Conservation (phyloP, 2,113 vertebrate species). For the Oceanodroma tethys region DNA sequence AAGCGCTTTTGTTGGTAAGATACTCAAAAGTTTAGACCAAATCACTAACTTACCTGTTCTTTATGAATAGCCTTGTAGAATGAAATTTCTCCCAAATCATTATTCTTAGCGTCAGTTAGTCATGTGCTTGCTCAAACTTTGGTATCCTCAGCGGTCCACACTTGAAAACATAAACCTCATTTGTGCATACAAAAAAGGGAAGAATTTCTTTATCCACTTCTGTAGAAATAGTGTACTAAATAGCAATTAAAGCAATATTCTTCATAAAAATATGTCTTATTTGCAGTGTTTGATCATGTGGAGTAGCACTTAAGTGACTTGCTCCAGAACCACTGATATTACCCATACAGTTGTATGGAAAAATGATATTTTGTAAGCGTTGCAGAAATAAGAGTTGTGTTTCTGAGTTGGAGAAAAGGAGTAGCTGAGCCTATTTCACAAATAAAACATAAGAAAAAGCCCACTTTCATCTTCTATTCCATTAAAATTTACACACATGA, state of each 20-base stretch:
- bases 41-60: neutral
- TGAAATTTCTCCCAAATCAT: neutral
- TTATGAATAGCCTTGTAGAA: neutral
- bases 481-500: neutral
- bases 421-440: neutral
- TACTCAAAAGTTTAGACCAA: neutral
- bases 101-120: neutral
- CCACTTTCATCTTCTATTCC: neutral
- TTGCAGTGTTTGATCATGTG: neutral
- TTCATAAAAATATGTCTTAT: neutral
- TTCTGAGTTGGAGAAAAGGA: neutral
- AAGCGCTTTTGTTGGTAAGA: neutral
- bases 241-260: neutral
- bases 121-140: neutral
- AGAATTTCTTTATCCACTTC: neutral
- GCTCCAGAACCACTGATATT: neutral
- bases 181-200: neutral
- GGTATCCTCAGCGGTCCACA: neutral
- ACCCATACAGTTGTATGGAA: neutral
- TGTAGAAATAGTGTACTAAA: neutral
- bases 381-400: neutral
- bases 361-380: neutral
- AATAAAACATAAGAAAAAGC: neutral
- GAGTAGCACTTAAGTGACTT: neutral
- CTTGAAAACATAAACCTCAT: neutral